Evolutionary conservation across 1,140 invertebrate species (phyloP), one percentile per base, ranked within the genome.

Genomic region (Heliconius melpomene): DNA sequence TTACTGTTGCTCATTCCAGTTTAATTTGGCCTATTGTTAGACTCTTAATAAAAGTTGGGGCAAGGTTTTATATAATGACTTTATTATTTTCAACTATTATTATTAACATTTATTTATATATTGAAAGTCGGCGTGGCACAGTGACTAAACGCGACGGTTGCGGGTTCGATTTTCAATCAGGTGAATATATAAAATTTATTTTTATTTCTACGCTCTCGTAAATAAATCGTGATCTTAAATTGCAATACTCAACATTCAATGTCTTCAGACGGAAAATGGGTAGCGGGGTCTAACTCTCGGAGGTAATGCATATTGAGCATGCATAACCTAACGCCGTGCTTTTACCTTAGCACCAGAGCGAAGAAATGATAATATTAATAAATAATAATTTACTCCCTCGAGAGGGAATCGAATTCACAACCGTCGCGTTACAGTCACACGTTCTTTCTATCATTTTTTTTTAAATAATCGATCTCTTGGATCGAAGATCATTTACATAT

Each of bases 21-120:
- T 60, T 60, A 60, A 60, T 60, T 60, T 60, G n/a, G 57, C n/a
- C n/a, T 60, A 60, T 60, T 60, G 57, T 60, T 11, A 60, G 20
- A 23, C 57, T 60, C 57, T 60, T 60, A 60, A 60, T 60, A n/a
- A 23, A n/a, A n/a, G 9, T 9, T 60, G 6, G 52, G 52, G 52
- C 7, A 60, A 60, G 20, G 57, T 60, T 60, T 60, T 11, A 60
- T 60, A 60, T 23, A 23, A 60, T 26, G 9, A 60, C 23, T 60
- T 60, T 60, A 23, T 60, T 60, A 23, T 36, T 36, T 36, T 7
- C 32, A 36, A 36, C 32, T 36, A 36, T 36, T 36, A 36, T 32
- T 32, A 32, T 32, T 32, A 32, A 32, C 32, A 32, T 32, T 32
- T 32, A 32, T 32, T 32, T 32, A 32, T 32, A 32, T 32, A 32